Conservation (phyloP, 2,888 invertebrate genomes). For the Conops quadrifasciatus region DNA sequence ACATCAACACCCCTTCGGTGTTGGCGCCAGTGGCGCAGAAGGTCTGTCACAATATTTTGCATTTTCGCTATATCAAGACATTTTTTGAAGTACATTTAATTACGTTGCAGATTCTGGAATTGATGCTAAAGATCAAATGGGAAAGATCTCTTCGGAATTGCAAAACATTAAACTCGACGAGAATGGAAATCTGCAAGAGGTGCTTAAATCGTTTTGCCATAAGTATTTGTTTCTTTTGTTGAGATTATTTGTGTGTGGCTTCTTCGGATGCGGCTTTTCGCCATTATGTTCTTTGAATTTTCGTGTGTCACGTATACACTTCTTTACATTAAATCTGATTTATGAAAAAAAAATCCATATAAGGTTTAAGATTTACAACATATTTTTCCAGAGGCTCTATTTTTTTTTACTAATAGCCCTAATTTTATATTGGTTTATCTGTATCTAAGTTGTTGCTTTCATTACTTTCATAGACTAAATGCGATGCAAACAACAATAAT, state of each 20-base stretch:
- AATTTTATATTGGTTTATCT: too few relatives aligned
- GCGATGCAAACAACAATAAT: constrained; percentile 46
- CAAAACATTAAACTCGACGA: constrained; percentile 45
- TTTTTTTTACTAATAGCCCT: too few relatives aligned
- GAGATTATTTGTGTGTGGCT: too few relatives aligned
- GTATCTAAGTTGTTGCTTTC: too few relatives aligned
- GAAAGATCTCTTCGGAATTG: constrained; percentile 39
- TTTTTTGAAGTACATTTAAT: not conserved
- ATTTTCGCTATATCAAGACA: not conserved
- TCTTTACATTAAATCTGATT: too few relatives aligned
- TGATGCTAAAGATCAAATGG: constrained; percentile 42
- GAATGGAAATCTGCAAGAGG: constrained; percentile 44
- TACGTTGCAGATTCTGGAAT: constrained; percentile 31
- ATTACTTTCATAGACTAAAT: constrained; percentile 40
- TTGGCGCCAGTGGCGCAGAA: not conserved
- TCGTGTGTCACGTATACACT: too few relatives aligned
- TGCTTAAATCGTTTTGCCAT: constrained; percentile 1
- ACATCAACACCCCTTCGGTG: not conserved
- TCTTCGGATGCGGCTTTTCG: too few relatives aligned
- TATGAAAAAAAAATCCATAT: too few relatives aligned
- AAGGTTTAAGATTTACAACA: too few relatives aligned
- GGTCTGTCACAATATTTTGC: constrained; percentile 1
- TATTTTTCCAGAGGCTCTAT: too few relatives aligned
- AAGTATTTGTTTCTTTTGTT: not conserved
- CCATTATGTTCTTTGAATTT: too few relatives aligned